phyloP scores from a whole-genome alignment of 1,140 invertebrate species.

The Temnothorax nylanderi region DNA sequence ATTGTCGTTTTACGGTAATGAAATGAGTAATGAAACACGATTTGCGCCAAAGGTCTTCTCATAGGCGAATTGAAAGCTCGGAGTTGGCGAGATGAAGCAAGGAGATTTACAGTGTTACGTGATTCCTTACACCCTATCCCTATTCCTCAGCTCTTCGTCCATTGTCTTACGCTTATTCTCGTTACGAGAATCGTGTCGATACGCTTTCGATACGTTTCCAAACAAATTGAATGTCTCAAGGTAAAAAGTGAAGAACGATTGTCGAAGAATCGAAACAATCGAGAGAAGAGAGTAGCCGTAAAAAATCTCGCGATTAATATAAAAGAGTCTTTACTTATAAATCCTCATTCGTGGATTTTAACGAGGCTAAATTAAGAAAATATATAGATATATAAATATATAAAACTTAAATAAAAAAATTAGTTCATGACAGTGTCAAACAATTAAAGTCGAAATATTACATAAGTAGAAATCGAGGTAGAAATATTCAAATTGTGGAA shows the following conservation, averaged over 20 bases:
- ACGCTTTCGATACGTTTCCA: background rate
- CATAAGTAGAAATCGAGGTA: background rate
- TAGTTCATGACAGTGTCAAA: background rate
- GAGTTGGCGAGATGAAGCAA: background rate
- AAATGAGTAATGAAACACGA: conserved; percentile 43
- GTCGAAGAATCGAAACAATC: conserved; percentile 42
- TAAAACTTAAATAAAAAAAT: background rate
- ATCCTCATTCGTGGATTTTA: background rate
- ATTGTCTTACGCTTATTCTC: conserved; percentile 44
- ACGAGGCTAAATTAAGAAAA: background rate
- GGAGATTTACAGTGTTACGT: conserved; percentile 56
- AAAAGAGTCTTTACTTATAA: background rate
- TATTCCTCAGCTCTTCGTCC: background rate
- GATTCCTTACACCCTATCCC: conserved; percentile 35
- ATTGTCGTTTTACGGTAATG: conserved; percentile 51
- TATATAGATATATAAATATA: background rate
- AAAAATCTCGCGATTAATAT: background rate
- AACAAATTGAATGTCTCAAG: conserved; percentile 12
- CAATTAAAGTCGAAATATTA: background rate
- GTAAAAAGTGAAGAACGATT: background rate
- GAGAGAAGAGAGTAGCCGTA: conserved; percentile 7
- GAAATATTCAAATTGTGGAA: background rate
- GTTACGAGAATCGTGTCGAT: conserved; percentile 4
- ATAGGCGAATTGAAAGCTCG: background rate
- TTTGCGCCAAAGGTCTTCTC: background rate